Evolutionary conservation across 2,797 vertebrate species (phyloP).

Genomic region (Rhinogobio ventralis): DNA sequence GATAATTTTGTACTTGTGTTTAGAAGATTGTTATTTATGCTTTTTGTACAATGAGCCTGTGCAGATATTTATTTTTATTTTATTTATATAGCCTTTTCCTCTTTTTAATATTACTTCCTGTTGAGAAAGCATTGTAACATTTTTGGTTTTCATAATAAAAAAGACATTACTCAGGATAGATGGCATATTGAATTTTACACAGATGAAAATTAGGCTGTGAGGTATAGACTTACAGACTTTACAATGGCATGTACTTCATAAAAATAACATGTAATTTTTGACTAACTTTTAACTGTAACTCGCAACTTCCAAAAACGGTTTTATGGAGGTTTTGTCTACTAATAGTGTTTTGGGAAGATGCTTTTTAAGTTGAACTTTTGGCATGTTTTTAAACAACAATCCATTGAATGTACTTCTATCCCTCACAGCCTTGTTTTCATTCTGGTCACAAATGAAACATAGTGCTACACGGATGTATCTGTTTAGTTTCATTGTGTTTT

Average conservation of each 20-base stretch:
- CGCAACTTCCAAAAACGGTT: not conserved
- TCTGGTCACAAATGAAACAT: not conserved
- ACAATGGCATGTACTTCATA: not conserved
- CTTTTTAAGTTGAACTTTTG: not conserved
- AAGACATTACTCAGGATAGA: not conserved
- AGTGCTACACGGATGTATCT: not conserved
- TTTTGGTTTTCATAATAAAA: not conserved
- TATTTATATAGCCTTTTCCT: not conserved
- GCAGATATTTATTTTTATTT: not conserved
- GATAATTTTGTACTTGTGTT: too few species aligned
- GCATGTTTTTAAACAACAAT: constrained; percentile 1
- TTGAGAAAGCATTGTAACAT: not conserved
- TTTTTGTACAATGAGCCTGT: not conserved
- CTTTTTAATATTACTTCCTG: not conserved
- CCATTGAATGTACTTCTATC: not conserved
- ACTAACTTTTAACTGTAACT: not conserved
- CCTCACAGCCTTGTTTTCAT: not conserved
- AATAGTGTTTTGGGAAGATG: not conserved
- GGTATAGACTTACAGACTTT: not conserved
- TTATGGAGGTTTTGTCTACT: not conserved
- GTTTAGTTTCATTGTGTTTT: not conserved
- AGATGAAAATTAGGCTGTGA: not conserved
- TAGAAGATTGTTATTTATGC: not conserved
- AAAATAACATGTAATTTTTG: not conserved
- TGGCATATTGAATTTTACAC: not conserved